These are phyloP conservation scores for Pachycephala philippinensis DNA, from an alignment of 2,113 vertebrate genomes.

Conservation along the genomic window DNA sequence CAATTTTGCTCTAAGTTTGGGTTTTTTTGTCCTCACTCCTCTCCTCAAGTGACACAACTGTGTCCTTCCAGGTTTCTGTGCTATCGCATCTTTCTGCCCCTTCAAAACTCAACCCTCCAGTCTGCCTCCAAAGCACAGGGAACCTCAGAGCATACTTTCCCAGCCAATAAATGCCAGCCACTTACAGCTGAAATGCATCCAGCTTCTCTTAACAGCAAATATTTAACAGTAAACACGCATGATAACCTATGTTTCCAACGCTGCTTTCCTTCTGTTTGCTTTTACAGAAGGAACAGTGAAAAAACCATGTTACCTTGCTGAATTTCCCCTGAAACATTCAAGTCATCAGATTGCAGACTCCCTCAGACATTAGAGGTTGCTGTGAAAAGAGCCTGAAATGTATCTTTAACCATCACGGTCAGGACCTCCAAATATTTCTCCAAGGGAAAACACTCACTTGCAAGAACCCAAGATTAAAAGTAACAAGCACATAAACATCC, in stretches of 20 bases:
- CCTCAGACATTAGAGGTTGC: neutral
- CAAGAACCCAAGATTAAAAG: conserved; percentile 5
- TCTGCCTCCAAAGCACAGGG: neutral
- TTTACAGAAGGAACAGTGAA: neutral
- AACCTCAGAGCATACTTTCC: neutral
- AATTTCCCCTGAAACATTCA: neutral
- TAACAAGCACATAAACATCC: conserved; percentile 45
- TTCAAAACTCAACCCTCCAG: neutral
- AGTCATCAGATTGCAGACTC: neutral
- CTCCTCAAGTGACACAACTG: neutral
- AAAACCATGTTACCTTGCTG: accelerated
- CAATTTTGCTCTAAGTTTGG: neutral
- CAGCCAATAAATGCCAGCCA: neutral
- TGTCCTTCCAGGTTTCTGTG: neutral
- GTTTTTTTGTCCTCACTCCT: neutral
- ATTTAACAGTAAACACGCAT: accelerated
- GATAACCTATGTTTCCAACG: neutral
- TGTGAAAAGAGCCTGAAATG: neutral
- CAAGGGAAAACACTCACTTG: conserved; percentile 14
- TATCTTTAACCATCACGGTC: neutral
- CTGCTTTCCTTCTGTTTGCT: neutral
- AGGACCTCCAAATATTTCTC: conserved; percentile 34
- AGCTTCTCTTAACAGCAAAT: neutral
- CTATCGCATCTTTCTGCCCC: neutral
- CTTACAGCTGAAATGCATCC: neutral